phyloP scores from a whole-genome alignment of 2,113 vertebrate species.

The Gnathonemus longibarbis region DNA sequence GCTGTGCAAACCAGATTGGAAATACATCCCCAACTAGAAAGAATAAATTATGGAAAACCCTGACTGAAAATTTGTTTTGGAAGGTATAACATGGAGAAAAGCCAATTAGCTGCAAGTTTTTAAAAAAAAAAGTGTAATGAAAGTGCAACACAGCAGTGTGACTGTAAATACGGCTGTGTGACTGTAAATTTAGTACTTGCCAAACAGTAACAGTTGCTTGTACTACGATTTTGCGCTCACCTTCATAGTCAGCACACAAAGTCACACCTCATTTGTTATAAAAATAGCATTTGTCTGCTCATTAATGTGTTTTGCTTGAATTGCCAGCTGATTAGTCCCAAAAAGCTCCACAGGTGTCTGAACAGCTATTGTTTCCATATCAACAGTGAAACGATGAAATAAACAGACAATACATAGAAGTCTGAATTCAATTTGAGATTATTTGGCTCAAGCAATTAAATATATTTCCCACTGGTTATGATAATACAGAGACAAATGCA shows the following conservation, averaged over 20 bases:
- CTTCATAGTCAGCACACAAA: background rate
- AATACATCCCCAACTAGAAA: background rate
- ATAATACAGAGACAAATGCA: background rate
- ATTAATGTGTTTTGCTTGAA: slow-evolving; percentile 25
- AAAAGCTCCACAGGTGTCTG: background rate
- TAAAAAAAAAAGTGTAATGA: background rate
- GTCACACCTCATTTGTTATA: background rate
- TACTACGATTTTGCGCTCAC: background rate
- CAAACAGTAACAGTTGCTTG: background rate
- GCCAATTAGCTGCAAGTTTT: background rate
- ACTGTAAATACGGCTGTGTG: no score
- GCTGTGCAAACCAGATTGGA: background rate
- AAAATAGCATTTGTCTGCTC: background rate
- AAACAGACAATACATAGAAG: background rate
- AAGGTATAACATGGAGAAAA: background rate
- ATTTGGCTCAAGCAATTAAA: background rate
- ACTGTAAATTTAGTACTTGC: background rate
- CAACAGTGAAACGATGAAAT: background rate
- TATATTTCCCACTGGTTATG: background rate
- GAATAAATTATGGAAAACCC: background rate
- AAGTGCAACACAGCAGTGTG: background rate
- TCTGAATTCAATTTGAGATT: background rate
- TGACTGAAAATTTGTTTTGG: background rate
- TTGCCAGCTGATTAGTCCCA: background rate
- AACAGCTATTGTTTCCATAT: background rate